Percentiles rank a stretch among this genome's conserved stretches.
Evolutionary conservation across 2,888 invertebrate species (phyloP).

Genomic region (Alcis repandata): DNA sequence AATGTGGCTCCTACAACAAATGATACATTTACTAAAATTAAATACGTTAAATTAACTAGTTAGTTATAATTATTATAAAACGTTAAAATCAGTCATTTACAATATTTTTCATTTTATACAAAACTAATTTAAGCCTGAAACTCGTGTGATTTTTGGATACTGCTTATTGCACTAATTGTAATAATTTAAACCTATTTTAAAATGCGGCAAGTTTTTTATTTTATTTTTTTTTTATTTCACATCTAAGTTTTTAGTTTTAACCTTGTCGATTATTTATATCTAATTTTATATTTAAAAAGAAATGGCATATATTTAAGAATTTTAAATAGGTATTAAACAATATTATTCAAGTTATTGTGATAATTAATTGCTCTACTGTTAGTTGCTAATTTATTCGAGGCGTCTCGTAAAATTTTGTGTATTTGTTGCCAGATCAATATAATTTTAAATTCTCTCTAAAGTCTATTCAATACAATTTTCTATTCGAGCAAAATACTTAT

Average conservation of each 20-base stretch:
- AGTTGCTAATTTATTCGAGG: constrained; percentile 18
- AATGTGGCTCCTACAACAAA: constrained; percentile 44
- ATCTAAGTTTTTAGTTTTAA: constrained; percentile 15
- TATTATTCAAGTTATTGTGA: neutral
- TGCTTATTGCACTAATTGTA: constrained; percentile 59
- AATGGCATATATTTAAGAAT: constrained; percentile 23
- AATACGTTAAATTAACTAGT: constrained; percentile 74
- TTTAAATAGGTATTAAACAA: neutral
- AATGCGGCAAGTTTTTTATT: constrained; percentile 26
- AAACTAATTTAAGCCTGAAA: constrained; percentile 47
- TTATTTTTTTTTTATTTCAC: constrained; percentile 5
- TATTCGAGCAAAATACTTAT: constrained; percentile 39
- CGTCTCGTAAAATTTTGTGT: neutral
- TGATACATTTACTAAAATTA: constrained; percentile 61
- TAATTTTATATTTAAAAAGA: constrained; percentile 20
- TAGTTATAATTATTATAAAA: constrained; percentile 54
- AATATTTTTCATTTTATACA: constrained; percentile 64
- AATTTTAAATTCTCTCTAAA: constrained; percentile 2
- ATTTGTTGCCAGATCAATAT: constrained; percentile 24
- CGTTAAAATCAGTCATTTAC: constrained; percentile 81
- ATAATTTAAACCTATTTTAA: constrained; percentile 22
- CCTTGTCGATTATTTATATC: constrained; percentile 13
- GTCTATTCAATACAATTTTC: constrained; percentile 7
- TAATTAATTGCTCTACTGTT: neutral
- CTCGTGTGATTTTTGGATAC: constrained; percentile 51